A percentile compares a stretch with the other conserved stretches of the same genome.
These are phyloP conservation scores for Amphiprion percula DNA, from an alignment of 2,113 vertebrate species.

Conservation along the genomic window DNA sequence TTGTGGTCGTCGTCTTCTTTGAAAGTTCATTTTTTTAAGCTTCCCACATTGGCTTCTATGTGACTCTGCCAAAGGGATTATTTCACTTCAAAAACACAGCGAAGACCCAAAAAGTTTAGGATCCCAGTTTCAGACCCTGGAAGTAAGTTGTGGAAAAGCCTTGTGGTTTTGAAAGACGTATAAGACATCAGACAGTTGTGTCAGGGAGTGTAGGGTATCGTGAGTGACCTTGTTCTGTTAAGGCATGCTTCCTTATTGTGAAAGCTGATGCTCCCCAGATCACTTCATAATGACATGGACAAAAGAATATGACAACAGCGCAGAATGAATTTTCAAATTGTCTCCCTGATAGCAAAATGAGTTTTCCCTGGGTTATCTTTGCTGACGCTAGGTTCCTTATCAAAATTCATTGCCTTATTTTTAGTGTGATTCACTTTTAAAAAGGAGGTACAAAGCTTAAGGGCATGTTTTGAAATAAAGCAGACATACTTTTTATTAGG, in stretches of 20 bases:
- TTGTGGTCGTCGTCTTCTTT: conserved; percentile 57
- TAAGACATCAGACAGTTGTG: conserved; percentile 53
- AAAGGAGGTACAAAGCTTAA: conserved; percentile 59
- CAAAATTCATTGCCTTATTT: conserved; percentile 77
- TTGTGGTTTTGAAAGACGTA: conserved; percentile 52
- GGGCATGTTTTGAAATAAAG: conserved; percentile 71
- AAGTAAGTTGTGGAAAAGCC: conserved; percentile 58
- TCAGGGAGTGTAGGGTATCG: conserved; percentile 62
- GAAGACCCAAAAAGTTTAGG: conserved; percentile 61
- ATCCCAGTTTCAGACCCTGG: conserved; percentile 57
- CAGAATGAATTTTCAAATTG: conserved; percentile 76
- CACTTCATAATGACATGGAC: conserved; percentile 72
- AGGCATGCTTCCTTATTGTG: conserved; percentile 61
- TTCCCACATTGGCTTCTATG: conserved; percentile 51
- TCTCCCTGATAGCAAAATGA: conserved; percentile 78
- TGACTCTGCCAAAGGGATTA: conserved; percentile 71
- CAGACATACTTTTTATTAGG: conserved; percentile 53
- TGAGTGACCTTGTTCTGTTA: conserved; percentile 69
- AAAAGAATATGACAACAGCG: conserved; percentile 76
- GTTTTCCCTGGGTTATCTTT: conserved; percentile 78
- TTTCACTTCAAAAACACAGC: conserved; percentile 64
- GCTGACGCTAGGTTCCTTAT: conserved; percentile 74
- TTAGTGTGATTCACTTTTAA: conserved; percentile 73
- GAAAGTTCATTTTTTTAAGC: conserved; percentile 57
- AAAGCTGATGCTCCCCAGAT: conserved; percentile 76